Percentiles rank a stretch among this genome's conserved stretches.
Conservation (phyloP, 2,113 vertebrate genomes). For the Panthera leo region DNA sequence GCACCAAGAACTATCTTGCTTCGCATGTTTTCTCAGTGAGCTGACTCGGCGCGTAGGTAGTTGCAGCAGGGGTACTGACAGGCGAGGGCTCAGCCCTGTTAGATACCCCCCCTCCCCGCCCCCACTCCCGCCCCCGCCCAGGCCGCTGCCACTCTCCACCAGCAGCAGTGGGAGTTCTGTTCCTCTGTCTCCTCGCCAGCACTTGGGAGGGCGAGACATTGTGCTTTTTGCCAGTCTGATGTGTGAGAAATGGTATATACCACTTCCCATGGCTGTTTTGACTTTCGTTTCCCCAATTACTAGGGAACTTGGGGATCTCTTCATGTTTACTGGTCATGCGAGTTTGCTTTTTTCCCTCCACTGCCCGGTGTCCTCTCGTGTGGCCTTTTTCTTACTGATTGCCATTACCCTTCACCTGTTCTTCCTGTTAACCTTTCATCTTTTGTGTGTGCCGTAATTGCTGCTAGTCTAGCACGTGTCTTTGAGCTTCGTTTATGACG, state of each 20-base stretch:
- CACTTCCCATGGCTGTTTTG: not conserved
- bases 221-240: not conserved
- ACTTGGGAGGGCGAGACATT: not conserved
- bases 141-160: not conserved
- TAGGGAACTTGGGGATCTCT: not conserved
- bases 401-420: not conserved
- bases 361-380: not conserved
- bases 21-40: not conserved
- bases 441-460: not conserved
- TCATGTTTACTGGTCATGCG: accelerated
- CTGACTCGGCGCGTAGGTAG: not conserved
- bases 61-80: accelerated
- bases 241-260: not conserved
- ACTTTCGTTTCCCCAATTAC: not conserved
- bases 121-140: too few species aligned
- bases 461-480: not conserved
- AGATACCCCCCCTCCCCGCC: not conserved
- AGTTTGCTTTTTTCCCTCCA: not conserved
- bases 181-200: not conserved
- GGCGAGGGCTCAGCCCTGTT: accelerated
- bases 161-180: not conserved
- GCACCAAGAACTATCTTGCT: not conserved
- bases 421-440: not conserved
- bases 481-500: not conserved
- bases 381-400: not conserved